Base-by-base conservation (phyloP, 2,113 vertebrate species). In the Manacus vitellinus region DNA sequence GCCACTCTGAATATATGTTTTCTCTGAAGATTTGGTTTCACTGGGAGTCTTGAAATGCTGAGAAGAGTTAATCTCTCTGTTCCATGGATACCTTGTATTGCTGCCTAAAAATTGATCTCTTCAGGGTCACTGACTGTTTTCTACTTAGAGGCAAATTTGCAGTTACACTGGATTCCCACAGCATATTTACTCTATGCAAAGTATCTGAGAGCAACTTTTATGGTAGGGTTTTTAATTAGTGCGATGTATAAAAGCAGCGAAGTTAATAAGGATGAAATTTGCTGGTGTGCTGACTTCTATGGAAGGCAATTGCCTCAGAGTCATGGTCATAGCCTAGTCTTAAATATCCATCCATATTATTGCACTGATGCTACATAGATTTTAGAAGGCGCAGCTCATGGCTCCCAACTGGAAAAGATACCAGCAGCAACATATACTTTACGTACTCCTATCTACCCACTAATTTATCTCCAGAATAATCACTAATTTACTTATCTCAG, bases 151-250 rank as follows among this genome's bases (percentile, higher is more conserved):
- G 51, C 46, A 67, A 80, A 89, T 88, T 86, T 93, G 77, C 92
- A 85, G 92, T 96, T 93, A 78, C 46, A 68, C 77, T 8, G 41
- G 95, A 95, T 90, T 93, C 93, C 87, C 54, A 92, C 67, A 92
- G 92, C 89, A 86, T 95, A 95, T 95, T 97, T 93, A 94, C 96
- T 80, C 77, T 96, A 94, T 79, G 93, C 74, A 61, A 87, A 96
- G 93, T 95, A 95, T 96, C 96, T 95, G 96, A 97, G 95, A 97
- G 83, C 96, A 93, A 96, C 85, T 94, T 97, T 97, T 95, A 97
- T 96, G 91, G 90, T 88, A 94, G 85, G 89, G 93, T 91, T 96
- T 98, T 97, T 97, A 97, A 97, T 96, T 96, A 96, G 95, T 59
- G 68, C 23, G 62, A 88, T 95, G 96, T 96, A 94, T 96, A 93